A percentile compares a stretch with the other conserved stretches of the same genome.
Conservation (phyloP, 2,888 invertebrate genomes). For the Holacanthella duospinosa region DNA sequence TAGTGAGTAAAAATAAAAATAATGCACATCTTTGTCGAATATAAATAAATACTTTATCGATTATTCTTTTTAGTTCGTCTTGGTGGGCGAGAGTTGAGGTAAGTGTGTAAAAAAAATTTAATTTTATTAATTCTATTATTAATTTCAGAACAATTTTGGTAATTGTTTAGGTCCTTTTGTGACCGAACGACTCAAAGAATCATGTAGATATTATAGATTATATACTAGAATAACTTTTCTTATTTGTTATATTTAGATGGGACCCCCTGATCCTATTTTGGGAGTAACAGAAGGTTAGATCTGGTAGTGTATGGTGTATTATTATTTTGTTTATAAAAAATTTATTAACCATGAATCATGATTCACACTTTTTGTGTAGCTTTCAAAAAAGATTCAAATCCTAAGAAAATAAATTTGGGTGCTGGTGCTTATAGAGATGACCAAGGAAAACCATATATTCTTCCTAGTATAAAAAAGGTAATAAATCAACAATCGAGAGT, state of each 20-base stretch:
- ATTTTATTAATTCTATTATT: no score
- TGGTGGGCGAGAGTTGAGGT: slow-evolving; percentile 73
- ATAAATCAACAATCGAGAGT: no score
- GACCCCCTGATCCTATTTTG: slow-evolving; percentile 94
- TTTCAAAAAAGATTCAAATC: slow-evolving; percentile 75
- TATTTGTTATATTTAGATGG: slow-evolving; percentile 52
- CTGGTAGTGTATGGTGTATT: neutral
- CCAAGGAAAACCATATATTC: slow-evolving; percentile 86
- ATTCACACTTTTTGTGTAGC: slow-evolving; percentile 53
- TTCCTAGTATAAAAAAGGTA: slow-evolving; percentile 64
- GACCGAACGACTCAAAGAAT: no score
- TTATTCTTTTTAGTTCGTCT: slow-evolving; percentile 48
- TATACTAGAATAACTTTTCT: neutral
- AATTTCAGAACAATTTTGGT: no score
- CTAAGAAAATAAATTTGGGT: slow-evolving; percentile 93
- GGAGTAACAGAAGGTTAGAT: slow-evolving; percentile 72
- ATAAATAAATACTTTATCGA: neutral
- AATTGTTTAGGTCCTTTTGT: no score
- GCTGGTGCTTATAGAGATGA: slow-evolving; percentile 96
- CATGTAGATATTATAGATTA: neutral
- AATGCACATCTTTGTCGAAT: neutral
- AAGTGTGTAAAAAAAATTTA: neutral
- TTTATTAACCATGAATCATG: no score
- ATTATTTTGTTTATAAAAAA: neutral
- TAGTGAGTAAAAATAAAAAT: neutral